These are phyloP conservation scores for Helostoma temminkii DNA, from an alignment of 2,797 vertebrate species.

Conservation along the genomic window DNA sequence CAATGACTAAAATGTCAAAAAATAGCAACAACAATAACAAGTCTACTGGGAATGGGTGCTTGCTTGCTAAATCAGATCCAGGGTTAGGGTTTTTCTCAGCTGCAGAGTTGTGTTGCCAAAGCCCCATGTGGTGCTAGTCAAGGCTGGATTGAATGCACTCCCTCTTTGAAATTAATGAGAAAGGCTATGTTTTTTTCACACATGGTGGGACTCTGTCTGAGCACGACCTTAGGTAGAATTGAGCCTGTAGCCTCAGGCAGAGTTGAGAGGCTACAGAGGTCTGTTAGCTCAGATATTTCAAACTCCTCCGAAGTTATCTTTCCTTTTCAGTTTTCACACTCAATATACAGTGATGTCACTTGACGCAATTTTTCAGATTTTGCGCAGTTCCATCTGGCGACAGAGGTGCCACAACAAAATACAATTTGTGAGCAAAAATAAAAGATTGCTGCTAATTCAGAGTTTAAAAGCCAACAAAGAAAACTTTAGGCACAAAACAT, in stretches of 20 bases:
- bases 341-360: background rate
- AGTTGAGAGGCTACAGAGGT: background rate
- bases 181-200: no score
- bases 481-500: background rate
- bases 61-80: no score
- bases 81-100: no score
- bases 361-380: background rate
- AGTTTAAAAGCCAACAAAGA: background rate
- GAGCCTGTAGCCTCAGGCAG: background rate
- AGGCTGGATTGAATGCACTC: no score
- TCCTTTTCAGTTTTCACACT: background rate
- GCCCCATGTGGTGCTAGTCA: no score
- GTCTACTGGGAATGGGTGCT: no score
- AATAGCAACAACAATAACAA: no score
- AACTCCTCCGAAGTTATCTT: background rate
- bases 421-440: background rate
- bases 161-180: no score
- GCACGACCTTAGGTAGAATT: background rate
- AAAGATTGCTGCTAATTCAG: background rate
- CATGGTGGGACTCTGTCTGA: no score
- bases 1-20: no score
- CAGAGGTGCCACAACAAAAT: background rate
- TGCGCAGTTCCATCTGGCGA: background rate
- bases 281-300: background rate
- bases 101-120: no score